Percentiles rank a stretch among this genome's conserved stretches.
Conservation (phyloP, 2,797 vertebrate genomes). For the Acanthurus leucopareius region DNA sequence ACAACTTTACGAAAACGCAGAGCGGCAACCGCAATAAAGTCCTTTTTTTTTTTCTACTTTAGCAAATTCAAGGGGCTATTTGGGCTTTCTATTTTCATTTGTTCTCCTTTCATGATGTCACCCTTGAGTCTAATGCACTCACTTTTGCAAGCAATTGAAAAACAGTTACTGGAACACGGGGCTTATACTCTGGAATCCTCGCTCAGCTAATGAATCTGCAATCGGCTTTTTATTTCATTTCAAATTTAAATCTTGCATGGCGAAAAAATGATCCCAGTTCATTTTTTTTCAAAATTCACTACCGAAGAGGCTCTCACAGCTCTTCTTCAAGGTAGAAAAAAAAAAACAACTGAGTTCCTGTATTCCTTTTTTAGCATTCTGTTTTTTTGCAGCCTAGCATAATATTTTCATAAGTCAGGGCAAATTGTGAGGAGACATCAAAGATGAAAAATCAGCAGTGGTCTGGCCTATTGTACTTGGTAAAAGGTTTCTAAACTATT, state of each 20-base stretch:
- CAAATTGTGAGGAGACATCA: slow-evolving; percentile 66
- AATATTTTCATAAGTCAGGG: slow-evolving; percentile 56
- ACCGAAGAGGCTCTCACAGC: slow-evolving; percentile 12
- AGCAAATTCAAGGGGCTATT: slow-evolving; percentile 47
- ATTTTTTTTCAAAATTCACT: slow-evolving; percentile 29
- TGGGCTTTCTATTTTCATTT: slow-evolving; percentile 30
- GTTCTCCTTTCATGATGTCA: slow-evolving; percentile 24
- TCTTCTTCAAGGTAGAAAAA: slow-evolving; percentile 47
- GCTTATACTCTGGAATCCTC: slow-evolving; percentile 28
- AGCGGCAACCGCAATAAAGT: slow-evolving; percentile 17
- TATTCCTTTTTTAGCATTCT: slow-evolving; percentile 39
- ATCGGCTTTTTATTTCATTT: slow-evolving; percentile 55
- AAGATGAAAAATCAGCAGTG: slow-evolving; percentile 66
- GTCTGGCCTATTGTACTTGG: slow-evolving; percentile 66
- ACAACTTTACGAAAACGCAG: slow-evolving; percentile 36
- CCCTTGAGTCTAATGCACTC: slow-evolving; percentile 34
- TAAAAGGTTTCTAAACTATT: slow-evolving; percentile 77
- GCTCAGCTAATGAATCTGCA: slow-evolving; percentile 49
- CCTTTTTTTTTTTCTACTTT: slow-evolving; percentile 19
- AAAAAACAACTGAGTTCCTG: slow-evolving; percentile 25
- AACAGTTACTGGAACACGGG: slow-evolving; percentile 30
- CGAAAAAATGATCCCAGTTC: slow-evolving; percentile 32
- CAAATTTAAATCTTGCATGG: slow-evolving; percentile 45
- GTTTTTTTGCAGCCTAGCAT: slow-evolving; percentile 27
- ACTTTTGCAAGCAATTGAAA: slow-evolving; percentile 23